A percentile compares a stretch with the other conserved stretches of the same genome.
Evolutionary conservation across 2,888 invertebrate species (phyloP).

Genomic region (Globia sparganii): DNA sequence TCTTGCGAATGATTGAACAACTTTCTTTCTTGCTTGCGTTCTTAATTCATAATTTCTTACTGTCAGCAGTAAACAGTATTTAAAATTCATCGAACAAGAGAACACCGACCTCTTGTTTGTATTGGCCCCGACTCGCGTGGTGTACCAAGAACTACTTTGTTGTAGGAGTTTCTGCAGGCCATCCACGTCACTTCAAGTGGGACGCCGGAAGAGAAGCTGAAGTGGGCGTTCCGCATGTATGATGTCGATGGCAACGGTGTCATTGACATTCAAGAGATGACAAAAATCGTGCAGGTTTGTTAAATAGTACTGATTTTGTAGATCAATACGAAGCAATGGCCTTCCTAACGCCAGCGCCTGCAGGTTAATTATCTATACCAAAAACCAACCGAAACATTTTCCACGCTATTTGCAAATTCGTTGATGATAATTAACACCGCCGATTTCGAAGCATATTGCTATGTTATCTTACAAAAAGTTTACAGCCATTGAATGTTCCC

Average conservation of each 20-base stretch:
- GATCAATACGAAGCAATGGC: conserved; percentile 37
- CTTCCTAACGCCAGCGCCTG: conserved; percentile 15
- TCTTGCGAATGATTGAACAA: conserved; percentile 45
- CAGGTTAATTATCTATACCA: conserved; percentile 26
- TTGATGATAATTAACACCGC: conserved; percentile 10
- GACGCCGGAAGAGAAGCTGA: conserved; percentile 99
- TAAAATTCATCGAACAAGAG: conserved; percentile 66
- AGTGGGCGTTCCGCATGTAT: conserved; percentile 99
- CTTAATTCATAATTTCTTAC: conserved; percentile 40
- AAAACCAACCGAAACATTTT: neutral
- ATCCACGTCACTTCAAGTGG: conserved; percentile 99
- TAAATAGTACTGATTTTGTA: conserved; percentile 6
- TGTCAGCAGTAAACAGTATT: conserved; percentile 44
- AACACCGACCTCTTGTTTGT: conserved; percentile 59
- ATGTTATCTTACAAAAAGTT: conserved; percentile 12
- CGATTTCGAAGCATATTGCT: conserved; percentile 15
- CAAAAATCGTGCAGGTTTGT: conserved; percentile 98
- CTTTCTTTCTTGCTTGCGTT: conserved; percentile 24
- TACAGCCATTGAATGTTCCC: conserved; percentile 33
- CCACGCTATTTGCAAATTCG: neutral
- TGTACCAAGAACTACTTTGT: conserved; percentile 78
- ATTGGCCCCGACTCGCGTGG: conserved; percentile 58
- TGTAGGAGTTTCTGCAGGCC: conserved; percentile 98
- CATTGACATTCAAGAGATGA: conserved; percentile 99
- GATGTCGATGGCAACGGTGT: conserved; percentile 99